Evolutionary conservation across 2,888 invertebrate species (phyloP), one percentile per base, ranked within the genome.

Genomic region (Saturnia japonica): DNA sequence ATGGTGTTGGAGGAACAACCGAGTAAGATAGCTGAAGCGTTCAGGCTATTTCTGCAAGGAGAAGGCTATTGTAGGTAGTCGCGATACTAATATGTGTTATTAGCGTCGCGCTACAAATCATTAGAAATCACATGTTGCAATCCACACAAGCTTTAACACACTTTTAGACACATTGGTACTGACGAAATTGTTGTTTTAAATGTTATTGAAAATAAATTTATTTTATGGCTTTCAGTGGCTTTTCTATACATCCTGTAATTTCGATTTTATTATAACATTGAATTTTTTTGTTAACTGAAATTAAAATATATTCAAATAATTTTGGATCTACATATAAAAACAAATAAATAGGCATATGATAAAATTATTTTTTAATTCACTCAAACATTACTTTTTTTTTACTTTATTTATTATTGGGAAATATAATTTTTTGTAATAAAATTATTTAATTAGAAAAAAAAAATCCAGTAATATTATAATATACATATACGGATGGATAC

Each of bases 1-100:
- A 98, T 99, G 97, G 98, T 99, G 11, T 93, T 99, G 83, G 99
- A 99, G 94, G 99, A 99, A 90, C 98, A 99, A 90, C 99, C 99
- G 62, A 97, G 96, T 79, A 99, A 99, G 95, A 97, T 99, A 80
- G 97, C 98, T 84, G 99, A 99, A 94, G 99, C 99, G 72, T 97
- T 99, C 93, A 95, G 98, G 87, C 96, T 99, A 82, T 99, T 99
- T 95, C 95, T 99, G 78, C 99, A 99, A 94, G 99, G 99, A 80
- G 98, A 98, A 94, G 99, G 99, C 88, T 99, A 98, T 95, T 98
- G 98, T 98, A 97, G 93, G 87, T 93, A 93, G 91, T 91, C 85
- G 81, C 71, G 77, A 79, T 83, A 78, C 77, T 73, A 74, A 73
- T 70, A 66, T 45, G 76, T 76, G 75, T 76, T 75, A 72, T 77